Evolutionary conservation across 2,113 vertebrate genomes (phyloP).

Genomic region (Peromyscus leucopus): DNA sequence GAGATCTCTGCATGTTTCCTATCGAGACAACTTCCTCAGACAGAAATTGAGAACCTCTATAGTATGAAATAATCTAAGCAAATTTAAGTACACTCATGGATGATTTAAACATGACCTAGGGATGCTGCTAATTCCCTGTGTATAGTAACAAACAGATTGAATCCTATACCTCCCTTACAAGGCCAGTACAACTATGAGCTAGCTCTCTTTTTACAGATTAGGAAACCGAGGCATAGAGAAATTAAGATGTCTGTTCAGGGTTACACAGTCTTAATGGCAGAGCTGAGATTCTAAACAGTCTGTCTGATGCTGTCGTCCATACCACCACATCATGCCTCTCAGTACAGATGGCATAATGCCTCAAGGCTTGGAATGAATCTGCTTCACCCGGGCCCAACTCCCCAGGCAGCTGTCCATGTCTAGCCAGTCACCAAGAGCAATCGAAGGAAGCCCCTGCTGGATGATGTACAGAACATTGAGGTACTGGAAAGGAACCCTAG

Average conservation of each 20-base stretch:
- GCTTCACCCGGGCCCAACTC: not conserved
- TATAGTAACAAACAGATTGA: not conserved
- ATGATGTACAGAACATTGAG: not conserved
- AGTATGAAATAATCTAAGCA: not conserved
- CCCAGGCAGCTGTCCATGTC: not conserved
- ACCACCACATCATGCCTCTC: not conserved
- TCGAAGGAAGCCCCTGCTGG: not conserved
- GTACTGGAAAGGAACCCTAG: not conserved
- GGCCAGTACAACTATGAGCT: not conserved
- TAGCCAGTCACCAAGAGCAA: not conserved
- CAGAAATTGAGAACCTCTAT: not conserved
- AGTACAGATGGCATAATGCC: not conserved
- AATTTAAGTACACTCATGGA: not conserved
- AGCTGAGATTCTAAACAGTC: slow-evolving; percentile 4
- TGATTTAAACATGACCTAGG: not conserved
- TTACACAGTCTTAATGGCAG: not conserved
- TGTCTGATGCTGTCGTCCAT: not conserved
- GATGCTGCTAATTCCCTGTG: not conserved
- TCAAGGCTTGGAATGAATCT: not conserved
- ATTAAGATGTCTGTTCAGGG: not conserved
- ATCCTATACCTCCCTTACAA: not conserved
- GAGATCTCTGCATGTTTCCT: not conserved
- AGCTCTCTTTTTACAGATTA: not conserved
- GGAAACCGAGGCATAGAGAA: not conserved
- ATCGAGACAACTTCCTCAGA: not conserved